Base-by-base conservation (phyloP, 2,113 vertebrate species). In the Alligator sinensis region DNA sequence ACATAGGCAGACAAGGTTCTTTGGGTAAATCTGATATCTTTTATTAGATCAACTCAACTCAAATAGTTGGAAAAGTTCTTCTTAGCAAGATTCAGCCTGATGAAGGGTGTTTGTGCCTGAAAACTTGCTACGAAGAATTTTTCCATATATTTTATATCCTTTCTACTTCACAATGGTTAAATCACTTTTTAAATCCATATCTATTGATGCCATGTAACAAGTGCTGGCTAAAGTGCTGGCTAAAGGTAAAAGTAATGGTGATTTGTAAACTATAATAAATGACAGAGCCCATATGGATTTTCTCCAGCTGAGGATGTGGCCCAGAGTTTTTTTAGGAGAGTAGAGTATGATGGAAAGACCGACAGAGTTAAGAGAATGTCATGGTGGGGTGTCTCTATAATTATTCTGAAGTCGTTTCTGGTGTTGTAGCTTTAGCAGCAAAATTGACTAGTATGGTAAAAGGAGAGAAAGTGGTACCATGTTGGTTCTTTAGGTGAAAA, bases 191-290 rank as follows among this genome's bases (percentile, higher is more conserved):
- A 34, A 91, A 10, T 0, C 0, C 9, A 1, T 68, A 34, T 0
- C 0, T 34, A 91, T 16, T 58, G 9, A 27, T 77, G 25, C 68
- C 78, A 47, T 76, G 93, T 84, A 5, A 79, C 74, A 80, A 21
- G 11, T 81, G 87, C 59, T 91, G 47, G 80, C 59, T 94, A 17
- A 80, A 21, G 11, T 81, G 87, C 59, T 91, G 55, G 80, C 59
- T 94, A 17, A 83, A 85, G 92, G 47, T 2, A 6, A 24, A 62
- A 91, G 95, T 94, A 18, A 8, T 82, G 82, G n/a, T 87, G 17
- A 86, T 81, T 93, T 94, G n/a, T 86, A 92, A 96, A 81, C n/a
- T 57, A 27, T 89, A 87, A 66, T n/a, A 93, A 70, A 95, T 21
- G 82, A 16, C 7, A 66, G 79, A 85, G 28, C 22, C 47, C 81